phyloP scores from a whole-genome alignment of 2,797 vertebrate genomes.

The Oreochromis grahami region DNA sequence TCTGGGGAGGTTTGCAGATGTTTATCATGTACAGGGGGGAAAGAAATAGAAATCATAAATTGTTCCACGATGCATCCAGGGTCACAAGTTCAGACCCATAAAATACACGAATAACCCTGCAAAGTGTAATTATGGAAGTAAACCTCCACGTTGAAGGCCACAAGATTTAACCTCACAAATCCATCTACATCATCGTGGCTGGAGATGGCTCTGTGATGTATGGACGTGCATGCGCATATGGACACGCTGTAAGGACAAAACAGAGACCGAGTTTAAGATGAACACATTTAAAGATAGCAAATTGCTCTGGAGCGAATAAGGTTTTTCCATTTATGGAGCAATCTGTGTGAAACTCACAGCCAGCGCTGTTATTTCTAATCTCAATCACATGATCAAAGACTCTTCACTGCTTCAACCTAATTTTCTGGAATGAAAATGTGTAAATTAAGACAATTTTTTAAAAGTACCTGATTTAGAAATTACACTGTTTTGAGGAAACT shows the following conservation, averaged over 20 bases:
- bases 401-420: neutral
- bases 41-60: conserved; percentile 47
- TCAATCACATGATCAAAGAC: neutral
- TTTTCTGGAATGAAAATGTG: neutral
- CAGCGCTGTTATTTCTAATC: neutral
- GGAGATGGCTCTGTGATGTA: neutral
- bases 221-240: neutral
- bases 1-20: conserved; percentile 60
- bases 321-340: neutral
- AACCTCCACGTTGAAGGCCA: conserved; percentile 14
- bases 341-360: neutral
- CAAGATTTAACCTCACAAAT: conserved; percentile 26
- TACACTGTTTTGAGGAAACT: neutral
- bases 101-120: conserved; percentile 44
- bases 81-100: conserved; percentile 61
- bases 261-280: neutral
- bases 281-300: conserved; percentile 14
- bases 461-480: neutral
- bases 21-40: conserved; percentile 45
- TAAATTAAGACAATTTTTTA: neutral
- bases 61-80: conserved; percentile 44
- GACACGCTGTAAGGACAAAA: neutral
- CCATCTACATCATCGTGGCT: conserved; percentile 7
- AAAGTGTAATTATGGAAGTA: conserved; percentile 42
- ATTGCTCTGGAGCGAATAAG: neutral